Evolutionary conservation across 2,888 invertebrate species (phyloP), one percentile per base, ranked within the genome.

Genomic region (Drosophila parthenogenetica): DNA sequence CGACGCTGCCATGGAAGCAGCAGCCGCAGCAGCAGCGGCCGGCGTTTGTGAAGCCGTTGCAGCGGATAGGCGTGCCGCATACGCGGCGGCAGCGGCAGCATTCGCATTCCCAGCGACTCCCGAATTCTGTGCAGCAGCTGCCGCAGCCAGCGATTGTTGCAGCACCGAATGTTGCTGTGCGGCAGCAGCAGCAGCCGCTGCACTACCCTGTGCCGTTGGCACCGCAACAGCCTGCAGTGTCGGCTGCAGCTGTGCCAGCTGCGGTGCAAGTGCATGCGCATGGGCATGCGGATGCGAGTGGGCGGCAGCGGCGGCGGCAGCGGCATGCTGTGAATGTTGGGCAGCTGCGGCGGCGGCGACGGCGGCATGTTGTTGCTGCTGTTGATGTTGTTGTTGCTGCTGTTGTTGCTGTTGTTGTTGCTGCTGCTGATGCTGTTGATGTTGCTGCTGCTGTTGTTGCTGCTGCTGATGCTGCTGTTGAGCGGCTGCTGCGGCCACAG

Each of bases 1-100:
- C 93, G 92, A 90, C 78, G 91, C 92, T 69, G 92, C 92, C 86
- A 91, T 91, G 88, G 97, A 93, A 83, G 96, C 96, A 90, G 96
- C 91, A 81, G 91, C 91, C 76, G 92, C 91, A 77, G 91, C 89
- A 78, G 88, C 85, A 78, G 90, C 96, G 91, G 95, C 96, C 94
- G 94, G 93, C 65, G 84, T 69, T 60, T 76, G 87, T 10, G 71
- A 66, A 37, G 89, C 83, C 57, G 69, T 74, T 25, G 89, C 89
- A 68, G 84, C 84, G 53, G 83, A 77, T 13, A 92, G 80, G 14
- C 91, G 91, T 58, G 91, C 90, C 71, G 91, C 90, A 65, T 90
- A 90, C 17, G 90, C 91, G 54, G 91, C 91, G 54, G 90, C 89
- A 54, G 88, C 83, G 40, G 90, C 90, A 50, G 90, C 90, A 39